A percentile compares a stretch with the other conserved stretches of the same genome.
These are phyloP conservation scores for Drosophila ogumai DNA, from an alignment of 1,140 invertebrate genomes.

Conservation along the genomic window DNA sequence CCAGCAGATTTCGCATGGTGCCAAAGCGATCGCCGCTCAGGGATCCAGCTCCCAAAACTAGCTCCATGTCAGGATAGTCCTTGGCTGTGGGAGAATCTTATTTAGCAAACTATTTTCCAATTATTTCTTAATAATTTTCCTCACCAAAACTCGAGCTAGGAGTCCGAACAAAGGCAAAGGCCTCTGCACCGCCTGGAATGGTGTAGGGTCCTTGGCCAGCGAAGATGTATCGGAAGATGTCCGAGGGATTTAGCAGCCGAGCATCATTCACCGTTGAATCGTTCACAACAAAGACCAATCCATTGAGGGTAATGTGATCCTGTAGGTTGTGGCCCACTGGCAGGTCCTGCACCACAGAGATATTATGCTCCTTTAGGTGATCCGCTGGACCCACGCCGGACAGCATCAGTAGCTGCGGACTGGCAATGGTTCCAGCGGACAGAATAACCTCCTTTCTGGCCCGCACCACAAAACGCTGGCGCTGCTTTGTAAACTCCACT, in stretches of 20 bases:
- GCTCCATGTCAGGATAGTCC: slow-evolving; percentile 90
- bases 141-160: slow-evolving; percentile 77
- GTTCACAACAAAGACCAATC: slow-evolving; percentile 89
- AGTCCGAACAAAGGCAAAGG: slow-evolving; percentile 89
- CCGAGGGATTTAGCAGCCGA: slow-evolving; percentile 85
- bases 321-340: slow-evolving; percentile 93
- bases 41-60: slow-evolving; percentile 90
- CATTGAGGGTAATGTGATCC: slow-evolving; percentile 90
- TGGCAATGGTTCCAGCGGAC: slow-evolving; percentile 90
- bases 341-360: slow-evolving; percentile 87
- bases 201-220: slow-evolving; percentile 89
- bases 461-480: slow-evolving; percentile 87
- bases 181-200: slow-evolving; percentile 90
- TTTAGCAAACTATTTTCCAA: not conserved
- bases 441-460: slow-evolving; percentile 92
- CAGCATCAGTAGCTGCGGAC: slow-evolving; percentile 92
- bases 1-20: slow-evolving; percentile 87
- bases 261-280: slow-evolving; percentile 86
- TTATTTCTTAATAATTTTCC: not conserved
- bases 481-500: slow-evolving; percentile 86
- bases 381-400: slow-evolving; percentile 92
- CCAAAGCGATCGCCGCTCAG: slow-evolving; percentile 90
- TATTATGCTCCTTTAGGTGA: slow-evolving; percentile 87
- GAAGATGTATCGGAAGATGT: slow-evolving; percentile 87
- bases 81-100: slow-evolving; percentile 31